Evolutionary conservation across 2,113 vertebrate species (phyloP).

Genomic region (Nymphicus hollandicus): DNA sequence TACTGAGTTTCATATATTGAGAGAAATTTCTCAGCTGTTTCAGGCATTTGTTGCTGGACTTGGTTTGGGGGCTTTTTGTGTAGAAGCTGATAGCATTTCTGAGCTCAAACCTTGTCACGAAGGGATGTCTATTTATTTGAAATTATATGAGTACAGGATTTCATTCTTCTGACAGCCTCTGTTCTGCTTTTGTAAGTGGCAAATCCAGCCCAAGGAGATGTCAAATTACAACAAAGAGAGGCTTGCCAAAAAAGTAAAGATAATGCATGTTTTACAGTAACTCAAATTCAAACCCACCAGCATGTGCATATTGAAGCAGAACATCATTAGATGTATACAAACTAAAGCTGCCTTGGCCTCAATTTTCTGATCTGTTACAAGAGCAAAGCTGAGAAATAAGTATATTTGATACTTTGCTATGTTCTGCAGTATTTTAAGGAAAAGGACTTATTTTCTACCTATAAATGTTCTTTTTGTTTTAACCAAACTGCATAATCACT

Average conservation of each 20-base stretch:
- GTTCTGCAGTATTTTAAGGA: not conserved
- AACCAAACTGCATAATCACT: not conserved
- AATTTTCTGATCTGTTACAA: not conserved
- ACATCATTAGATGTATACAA: not conserved
- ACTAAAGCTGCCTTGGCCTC: not conserved
- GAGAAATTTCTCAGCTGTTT: not conserved
- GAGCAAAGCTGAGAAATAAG: not conserved
- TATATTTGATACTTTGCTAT: not conserved
- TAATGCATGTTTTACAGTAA: not conserved
- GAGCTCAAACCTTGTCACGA: not conserved
- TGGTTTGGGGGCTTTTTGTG: not conserved
- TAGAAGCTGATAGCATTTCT: not conserved
- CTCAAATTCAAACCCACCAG: conserved; percentile 1
- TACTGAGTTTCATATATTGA: not conserved
- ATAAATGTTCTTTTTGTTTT: not conserved
- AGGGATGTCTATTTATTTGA: not conserved
- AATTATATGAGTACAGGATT: not conserved
- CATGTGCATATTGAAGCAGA: not conserved
- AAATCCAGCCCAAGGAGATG: conserved; percentile 17
- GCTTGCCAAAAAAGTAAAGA: not conserved
- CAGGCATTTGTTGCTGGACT: not conserved
- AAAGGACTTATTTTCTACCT: not conserved
- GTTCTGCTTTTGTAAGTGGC: not conserved
- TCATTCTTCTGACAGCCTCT: conserved; percentile 10
- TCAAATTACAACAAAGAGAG: conserved; percentile 3